Evolutionary conservation across 2,888 invertebrate species (phyloP), one percentile per base, ranked within the genome.

Genomic region (Nomada lathburiana): DNA sequence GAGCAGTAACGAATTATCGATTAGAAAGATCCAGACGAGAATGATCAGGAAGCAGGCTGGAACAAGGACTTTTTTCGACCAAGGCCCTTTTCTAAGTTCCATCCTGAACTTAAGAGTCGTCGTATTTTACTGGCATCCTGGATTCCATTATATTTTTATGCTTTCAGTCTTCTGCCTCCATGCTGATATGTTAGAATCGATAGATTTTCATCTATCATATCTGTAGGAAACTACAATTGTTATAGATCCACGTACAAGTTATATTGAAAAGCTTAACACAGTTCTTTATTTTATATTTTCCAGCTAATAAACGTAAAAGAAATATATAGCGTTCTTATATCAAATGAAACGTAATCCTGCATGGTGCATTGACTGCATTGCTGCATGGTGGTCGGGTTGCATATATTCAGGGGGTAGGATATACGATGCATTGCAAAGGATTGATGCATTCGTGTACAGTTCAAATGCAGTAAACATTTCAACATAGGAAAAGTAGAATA

Each of bases 1-100:
- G 67, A 92, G 85, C 18, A 91, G 75, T 72, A 92, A 91, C 18
- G 89, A 89, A 70, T 91, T 90, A 73, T 92, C 91, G 72, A 91
- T 84, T 59, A 92, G 74, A 69, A 90, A 67, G 63, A 92, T 87
- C 92, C 92, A 91, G 36, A 90, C 36, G 4, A 93, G 84, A n/a
- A 89, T 85, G 29, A 90, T 20, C 13, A 91, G 26, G 53, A 91
- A 88, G 69, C 88, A 90, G 16, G 67, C 80, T 29, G 89, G 76
- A 7, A 83, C 77, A n/a, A 86, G 50, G 69, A 77, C 68, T 85
- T 89, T 82, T 68, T 86, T 86, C 64, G 83, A 71, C 86, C 88
- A 85, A 7, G 76, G 59, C 44, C 79, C 75, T 62, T 87, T 89
- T 80, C 84, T 63, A 53, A 86, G 29, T 83, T 88, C 88, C 88